Base-by-base conservation (phyloP, 2,888 invertebrate genomes). In the Melanotus villosus region DNA sequence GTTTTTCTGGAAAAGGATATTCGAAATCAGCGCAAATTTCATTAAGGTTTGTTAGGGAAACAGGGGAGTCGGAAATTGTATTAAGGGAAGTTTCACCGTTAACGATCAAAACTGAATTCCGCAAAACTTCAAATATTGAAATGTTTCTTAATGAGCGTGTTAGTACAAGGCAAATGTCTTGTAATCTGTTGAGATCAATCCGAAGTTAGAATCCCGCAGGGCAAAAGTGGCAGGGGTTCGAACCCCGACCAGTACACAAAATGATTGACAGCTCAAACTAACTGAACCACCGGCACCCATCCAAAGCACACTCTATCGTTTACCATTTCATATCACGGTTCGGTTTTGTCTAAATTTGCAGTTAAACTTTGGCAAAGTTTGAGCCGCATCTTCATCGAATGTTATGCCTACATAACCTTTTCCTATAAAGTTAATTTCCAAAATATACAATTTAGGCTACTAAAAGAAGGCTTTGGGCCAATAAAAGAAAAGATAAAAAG, bases 171-270 rank as follows among this genome's bases (percentile, higher is more conserved):
- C 73, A 65, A 80, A 81, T 78, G 78, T 81, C 81, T 82, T 81
- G 80, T 81, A 81, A 81, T 80, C 80, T 80, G 77, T 76, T 74
- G 76, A 79, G 81, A 79, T 81, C 80, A 81, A 81, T 81, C 75
- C 78, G 74, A 76, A 79, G 80, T 76, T 76, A 73, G 75, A 70
- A 72, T 78, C 78, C 81, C 77, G 80, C 76, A 75, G 80, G 79
- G 80, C 76, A 57, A 69, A 67, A 68, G 52, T 70, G 73, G 73
- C 70, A 71, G 50, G 70, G 64, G 63, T 62, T 63, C 59, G 41
- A 62, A 57, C 62, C 56, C 62, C 56, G 68, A 59, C 54, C 18
- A 45, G 18, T 45, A 38, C 21, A 12, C 7, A 23, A 54, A 62
- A 54, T 73, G 75, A 76, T 73, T 75, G 76, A 75, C 74, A 68